These are phyloP conservation scores for Henricia sp. DNA, from an alignment of 53 echinoderm and acorn worm species.

Conservation along the genomic window DNA sequence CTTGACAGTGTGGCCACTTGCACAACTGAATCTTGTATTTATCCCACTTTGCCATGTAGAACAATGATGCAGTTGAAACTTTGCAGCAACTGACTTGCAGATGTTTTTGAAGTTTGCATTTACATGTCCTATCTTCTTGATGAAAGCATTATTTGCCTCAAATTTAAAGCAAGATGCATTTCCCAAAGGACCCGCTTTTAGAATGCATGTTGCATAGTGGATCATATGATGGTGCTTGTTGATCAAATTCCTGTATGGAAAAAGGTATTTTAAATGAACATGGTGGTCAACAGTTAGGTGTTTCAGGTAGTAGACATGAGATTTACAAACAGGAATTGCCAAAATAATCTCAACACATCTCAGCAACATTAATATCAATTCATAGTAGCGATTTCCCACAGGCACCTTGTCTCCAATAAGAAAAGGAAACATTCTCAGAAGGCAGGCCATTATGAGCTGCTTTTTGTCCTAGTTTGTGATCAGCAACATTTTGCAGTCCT, in stretches of 20 bases:
- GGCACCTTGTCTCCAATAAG: slow-evolving; percentile 59
- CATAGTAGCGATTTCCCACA: slow-evolving; percentile 39
- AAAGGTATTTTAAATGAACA: slow-evolving; percentile 49
- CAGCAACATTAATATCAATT: slow-evolving; percentile 40
- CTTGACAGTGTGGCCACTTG: slow-evolving; percentile 2
- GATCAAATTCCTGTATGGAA: slow-evolving; percentile 46
- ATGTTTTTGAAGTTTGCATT: slow-evolving; percentile 59
- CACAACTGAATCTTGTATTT: slow-evolving; percentile 15
- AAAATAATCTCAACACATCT: slow-evolving; percentile 56
- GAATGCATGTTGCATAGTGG: slow-evolving; percentile 49
- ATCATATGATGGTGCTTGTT: slow-evolving; percentile 70
- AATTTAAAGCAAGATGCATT: slow-evolving; percentile 53
- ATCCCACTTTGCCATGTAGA: slow-evolving; percentile 21
- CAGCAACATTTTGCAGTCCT: slow-evolving; percentile 49
- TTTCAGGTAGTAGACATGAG: slow-evolving; percentile 47
- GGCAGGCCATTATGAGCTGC: slow-evolving; percentile 75
- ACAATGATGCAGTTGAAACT: slow-evolving; percentile 49
- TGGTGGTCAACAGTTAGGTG: slow-evolving; percentile 52
- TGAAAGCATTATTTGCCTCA: slow-evolving; percentile 55
- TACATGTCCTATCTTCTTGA: slow-evolving; percentile 44
- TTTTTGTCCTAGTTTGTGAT: slow-evolving; percentile 79
- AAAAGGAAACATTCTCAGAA: slow-evolving; percentile 40
- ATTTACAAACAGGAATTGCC: slow-evolving; percentile 21
- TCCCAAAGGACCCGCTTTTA: slow-evolving; percentile 39
- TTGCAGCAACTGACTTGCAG: slow-evolving; percentile 40